A percentile compares a stretch with the other conserved stretches of the same genome.
Conservation (phyloP, 2,888 invertebrate genomes). For the Magallana nippona region DNA sequence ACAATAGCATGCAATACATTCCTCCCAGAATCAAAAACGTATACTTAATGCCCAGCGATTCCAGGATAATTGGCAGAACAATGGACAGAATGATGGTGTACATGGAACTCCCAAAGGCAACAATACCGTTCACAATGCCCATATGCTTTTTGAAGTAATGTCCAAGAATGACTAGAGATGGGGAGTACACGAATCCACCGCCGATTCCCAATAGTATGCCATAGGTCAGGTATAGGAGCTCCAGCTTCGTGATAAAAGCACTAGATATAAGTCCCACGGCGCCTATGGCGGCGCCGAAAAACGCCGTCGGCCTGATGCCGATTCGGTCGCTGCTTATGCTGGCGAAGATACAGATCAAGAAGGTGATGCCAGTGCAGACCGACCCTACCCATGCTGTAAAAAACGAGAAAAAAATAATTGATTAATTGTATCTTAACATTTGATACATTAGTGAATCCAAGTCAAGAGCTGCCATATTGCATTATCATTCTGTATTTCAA, state of each 20-base stretch:
- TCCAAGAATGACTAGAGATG: constrained; percentile 93
- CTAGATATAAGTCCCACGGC: constrained; percentile 89
- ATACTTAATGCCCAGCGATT: constrained; percentile 69
- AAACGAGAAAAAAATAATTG: background rate
- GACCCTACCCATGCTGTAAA: constrained; percentile 93
- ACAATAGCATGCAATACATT: constrained; percentile 86
- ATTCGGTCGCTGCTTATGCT: constrained; percentile 92
- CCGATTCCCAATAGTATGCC: constrained; percentile 94
- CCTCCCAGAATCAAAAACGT: constrained; percentile 83
- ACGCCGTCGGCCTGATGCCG: constrained; percentile 91
- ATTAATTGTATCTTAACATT: too few relatives aligned
- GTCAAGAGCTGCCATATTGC: too few relatives aligned
- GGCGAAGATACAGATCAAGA: constrained; percentile 92
- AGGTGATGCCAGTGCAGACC: constrained; percentile 92
- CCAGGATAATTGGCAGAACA: constrained; percentile 68
- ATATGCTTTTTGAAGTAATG: constrained; percentile 92
- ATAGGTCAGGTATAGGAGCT: constrained; percentile 90
- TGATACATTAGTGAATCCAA: too few relatives aligned
- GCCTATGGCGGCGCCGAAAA: constrained; percentile 90
- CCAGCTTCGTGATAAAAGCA: constrained; percentile 87
- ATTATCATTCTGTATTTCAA: too few relatives aligned
- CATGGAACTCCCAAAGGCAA: constrained; percentile 93
- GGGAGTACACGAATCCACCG: constrained; percentile 93
- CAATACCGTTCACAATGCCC: constrained; percentile 93
- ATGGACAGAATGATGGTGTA: constrained; percentile 86